phyloP scores from a whole-genome alignment of 1,140 invertebrate species.

The Ditylenchus dipsaci region DNA sequence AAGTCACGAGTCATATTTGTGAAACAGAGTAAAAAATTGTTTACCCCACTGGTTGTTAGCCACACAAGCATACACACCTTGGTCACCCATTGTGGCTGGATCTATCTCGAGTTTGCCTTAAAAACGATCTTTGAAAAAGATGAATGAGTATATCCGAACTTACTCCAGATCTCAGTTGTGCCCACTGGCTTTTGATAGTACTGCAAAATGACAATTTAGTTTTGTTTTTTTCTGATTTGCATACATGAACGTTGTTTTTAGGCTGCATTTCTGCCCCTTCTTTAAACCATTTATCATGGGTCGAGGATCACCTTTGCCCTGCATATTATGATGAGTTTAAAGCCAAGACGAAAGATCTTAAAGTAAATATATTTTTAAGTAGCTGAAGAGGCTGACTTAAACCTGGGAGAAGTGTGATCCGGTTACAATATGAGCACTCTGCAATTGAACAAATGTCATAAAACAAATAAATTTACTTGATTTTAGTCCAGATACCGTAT shows the following conservation, averaged over 20 bases:
- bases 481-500: background rate
- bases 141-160: too few relatives aligned
- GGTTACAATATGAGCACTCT: conserved; percentile 56
- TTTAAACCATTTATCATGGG: conserved; percentile 55
- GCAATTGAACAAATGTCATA: background rate
- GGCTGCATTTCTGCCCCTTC: conserved; percentile 56
- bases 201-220: conserved; percentile 28
- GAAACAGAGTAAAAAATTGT: too few relatives aligned
- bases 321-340: conserved; percentile 55
- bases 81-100: conserved; percentile 58
- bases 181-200: conserved; percentile 55
- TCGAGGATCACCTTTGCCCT: conserved; percentile 41
- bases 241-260: conserved; percentile 53
- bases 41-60: conserved; percentile 51
- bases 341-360: conserved; percentile 54
- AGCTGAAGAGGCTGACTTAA: background rate
- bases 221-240: conserved; percentile 1
- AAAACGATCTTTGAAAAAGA: too few relatives aligned
- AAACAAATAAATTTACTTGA: background rate
- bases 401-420: conserved; percentile 53
- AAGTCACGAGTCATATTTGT: too few relatives aligned
- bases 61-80: conserved; percentile 56
- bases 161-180: conserved; percentile 49
- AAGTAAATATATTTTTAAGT: conserved; percentile 16
- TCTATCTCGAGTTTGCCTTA: conserved; percentile 52